Conservation (phyloP, 1,140 invertebrate genomes). For the Pogonus chalceus region DNA sequence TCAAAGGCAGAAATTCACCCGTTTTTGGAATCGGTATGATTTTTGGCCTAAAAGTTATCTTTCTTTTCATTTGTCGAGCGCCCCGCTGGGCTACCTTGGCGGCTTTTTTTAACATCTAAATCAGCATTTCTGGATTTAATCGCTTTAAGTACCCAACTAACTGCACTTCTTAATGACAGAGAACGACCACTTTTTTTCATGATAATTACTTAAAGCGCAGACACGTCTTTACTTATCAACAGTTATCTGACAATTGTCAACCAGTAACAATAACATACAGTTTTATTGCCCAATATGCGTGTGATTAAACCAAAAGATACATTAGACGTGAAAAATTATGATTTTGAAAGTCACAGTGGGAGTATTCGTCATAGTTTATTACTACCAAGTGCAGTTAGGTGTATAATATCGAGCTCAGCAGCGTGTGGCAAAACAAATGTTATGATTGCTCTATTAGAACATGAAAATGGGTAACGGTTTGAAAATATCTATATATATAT, state of each 20-base stretch:
- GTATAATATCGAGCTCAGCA: conserved; percentile 25
- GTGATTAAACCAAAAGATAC: neutral
- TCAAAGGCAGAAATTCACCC: conserved; percentile 27
- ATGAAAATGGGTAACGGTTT: conserved; percentile 29
- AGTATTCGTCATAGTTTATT: conserved; percentile 3
- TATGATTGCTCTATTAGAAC: conserved; percentile 24
- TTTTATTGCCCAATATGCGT: conserved; percentile 14
- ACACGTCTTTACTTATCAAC: too few species aligned
- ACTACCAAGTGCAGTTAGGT: conserved; percentile 19
- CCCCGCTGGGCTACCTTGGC: neutral
- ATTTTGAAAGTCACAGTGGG: neutral
- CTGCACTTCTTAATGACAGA: neutral
- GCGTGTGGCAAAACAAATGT: conserved; percentile 34
- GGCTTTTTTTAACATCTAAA: neutral
- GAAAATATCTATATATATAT: too few species aligned
- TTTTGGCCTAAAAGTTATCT: conserved; percentile 21
- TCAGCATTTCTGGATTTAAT: neutral
- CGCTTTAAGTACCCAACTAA: neutral
- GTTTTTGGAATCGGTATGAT: conserved; percentile 29
- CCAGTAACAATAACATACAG: too few species aligned
- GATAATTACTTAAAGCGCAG: too few species aligned
- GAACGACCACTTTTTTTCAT: neutral
- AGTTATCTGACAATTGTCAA: too few species aligned
- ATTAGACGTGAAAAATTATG: neutral
- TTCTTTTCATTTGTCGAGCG: neutral